Evolutionary conservation across 1,140 invertebrate species (phyloP), one percentile per base, ranked within the genome.

Genomic region (Ceratina australensis): DNA sequence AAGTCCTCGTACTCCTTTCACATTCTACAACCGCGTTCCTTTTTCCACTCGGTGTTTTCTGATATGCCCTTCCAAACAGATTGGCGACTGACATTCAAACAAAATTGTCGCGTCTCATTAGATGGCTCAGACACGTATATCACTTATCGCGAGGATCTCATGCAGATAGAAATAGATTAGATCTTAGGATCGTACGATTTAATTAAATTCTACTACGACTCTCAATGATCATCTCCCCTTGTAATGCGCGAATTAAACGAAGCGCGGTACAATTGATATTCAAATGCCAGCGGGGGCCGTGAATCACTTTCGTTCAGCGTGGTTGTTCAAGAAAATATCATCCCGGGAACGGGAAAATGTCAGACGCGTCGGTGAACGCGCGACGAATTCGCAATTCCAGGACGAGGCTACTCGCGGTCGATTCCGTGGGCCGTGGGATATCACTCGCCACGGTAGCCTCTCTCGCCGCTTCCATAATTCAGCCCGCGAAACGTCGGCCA

Each of bases 381-480:
- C 20, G 54, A 49, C 24, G 22, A 72, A 67, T 77, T 54, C 60
- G 65, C 49, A 84, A 84, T 84, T 81, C 69, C 72, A 69, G 63
- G 67, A 49, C 33, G 33, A 42, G 33, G 72, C 49, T 16, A 22
- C 26, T 49, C 69, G 78, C 69, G 56, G 68, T 64, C 79, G 74
- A 81, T 82, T 72, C 57, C 83, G 78, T 77, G 57, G 33, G 33
- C 33, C 33, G 33, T 42, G 33, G 33, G 64, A 80, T 80, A 83
- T 84, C 82, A 65, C 72, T 84, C 83, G 33, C 72, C 76, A 60
- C 78, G 18, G 16, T 64, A 33, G 54, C 50, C 60, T 66, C 71
- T 28, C 65, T 26, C 65, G 65, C 18, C 49, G 24, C 33, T 52
- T 72, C 78, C 69, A 84, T 84, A 84, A 84, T 83, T 84, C 82